Evolutionary conservation across 2,888 invertebrate genomes (phyloP), one percentile per base, ranked within the genome.

Genomic region (Acholoe squamosa): DNA sequence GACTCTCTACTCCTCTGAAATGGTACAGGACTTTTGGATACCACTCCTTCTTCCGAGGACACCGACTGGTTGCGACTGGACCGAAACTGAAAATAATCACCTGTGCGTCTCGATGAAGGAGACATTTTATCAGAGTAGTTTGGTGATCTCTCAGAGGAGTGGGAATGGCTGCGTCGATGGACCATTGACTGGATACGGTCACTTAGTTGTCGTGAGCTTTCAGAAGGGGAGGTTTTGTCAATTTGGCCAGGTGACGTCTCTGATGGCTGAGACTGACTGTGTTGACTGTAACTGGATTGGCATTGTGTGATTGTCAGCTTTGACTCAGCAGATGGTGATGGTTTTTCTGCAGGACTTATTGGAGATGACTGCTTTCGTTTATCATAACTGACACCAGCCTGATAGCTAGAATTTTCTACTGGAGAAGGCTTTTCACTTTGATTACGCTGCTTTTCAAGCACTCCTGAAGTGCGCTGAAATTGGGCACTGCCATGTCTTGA

Each of bases 21-120:
- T 10, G 80, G 80, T 25, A 80, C 80, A 7, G 80, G 80, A 25
- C 80, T 80, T 25, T 80, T 80, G 80, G 80, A 34, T 22, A 80
- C 80, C 16, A 80, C 80, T 16, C 80, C 80, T n/a, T 43, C 34
- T 43, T 80, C 80, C 34, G 43, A 80, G 34, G 80, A 34, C 80
- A 80, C 22, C 0, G 80, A 43, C 43, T 43, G 80, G 22, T 16
- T 80, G 5, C 33, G 43, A 33, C 80, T 43, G 19, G 80, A 34
- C 16, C 80, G 80, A 43, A 80, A 43, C 80, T 80, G 80, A 43
- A 80, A 80, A 10, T 80, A 34, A 12, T 80, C 80, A 7, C 19
- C 43, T 0, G 80, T 34, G 12, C 34, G 80, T 43, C 80, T 80
- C n/a, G n/a, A n/a, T 43, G 80, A 43, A 14, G 34, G 34, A 22